phyloP scores from a whole-genome alignment of 2,888 invertebrate genomes.

The Luperina nickerlii region DNA sequence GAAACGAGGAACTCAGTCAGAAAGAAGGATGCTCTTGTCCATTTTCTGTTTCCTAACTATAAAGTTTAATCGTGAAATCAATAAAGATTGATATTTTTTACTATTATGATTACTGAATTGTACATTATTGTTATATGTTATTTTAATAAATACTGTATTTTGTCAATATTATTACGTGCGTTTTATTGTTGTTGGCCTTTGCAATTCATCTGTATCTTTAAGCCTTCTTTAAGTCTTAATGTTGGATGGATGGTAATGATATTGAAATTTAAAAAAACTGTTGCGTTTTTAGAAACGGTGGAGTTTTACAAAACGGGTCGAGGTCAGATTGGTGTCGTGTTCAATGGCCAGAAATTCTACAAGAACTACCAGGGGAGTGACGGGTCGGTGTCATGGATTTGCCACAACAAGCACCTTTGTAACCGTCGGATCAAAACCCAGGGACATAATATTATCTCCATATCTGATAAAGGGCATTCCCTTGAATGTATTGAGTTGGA shows the following conservation, averaged over 20 bases:
- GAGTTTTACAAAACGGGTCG: constrained; percentile 62
- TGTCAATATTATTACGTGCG: neutral
- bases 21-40: neutral
- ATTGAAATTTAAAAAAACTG: neutral
- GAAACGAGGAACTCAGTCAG: neutral
- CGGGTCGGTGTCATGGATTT: constrained; percentile 63
- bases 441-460: constrained; percentile 23
- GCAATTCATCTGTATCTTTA: neutral
- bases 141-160: constrained; percentile 32
- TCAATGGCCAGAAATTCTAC: constrained; percentile 64
- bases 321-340: constrained; percentile 60
- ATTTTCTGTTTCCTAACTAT: neutral
- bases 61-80: constrained; percentile 5
- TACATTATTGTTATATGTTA: constrained; percentile 10
- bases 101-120: neutral
- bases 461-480: constrained; percentile 52
- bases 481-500: constrained; percentile 38
- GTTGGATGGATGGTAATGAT: neutral
- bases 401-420: constrained; percentile 60
- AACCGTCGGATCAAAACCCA: constrained; percentile 58
- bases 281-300: constrained; percentile 25
- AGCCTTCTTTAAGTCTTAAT: neutral
- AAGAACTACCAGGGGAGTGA: constrained; percentile 67
- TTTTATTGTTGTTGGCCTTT: neutral
- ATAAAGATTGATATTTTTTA: constrained; percentile 1